Base-by-base conservation (phyloP, 2,888 invertebrate species). In the Tridacna gigas region DNA sequence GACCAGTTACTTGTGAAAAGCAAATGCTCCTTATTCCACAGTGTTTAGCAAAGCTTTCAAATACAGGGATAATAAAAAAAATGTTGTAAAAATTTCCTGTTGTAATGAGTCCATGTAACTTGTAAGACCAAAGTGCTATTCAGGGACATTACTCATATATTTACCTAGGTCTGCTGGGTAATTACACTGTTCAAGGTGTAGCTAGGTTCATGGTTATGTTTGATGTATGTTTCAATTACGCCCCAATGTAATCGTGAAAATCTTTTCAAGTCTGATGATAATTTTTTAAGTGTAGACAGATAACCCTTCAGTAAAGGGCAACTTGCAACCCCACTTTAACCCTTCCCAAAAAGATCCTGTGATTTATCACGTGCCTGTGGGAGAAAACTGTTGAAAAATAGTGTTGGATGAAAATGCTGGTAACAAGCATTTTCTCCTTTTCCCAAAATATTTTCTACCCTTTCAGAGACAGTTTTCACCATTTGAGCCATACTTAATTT, bases 141-240 rank as follows among this genome's bases (percentile, higher is more conserved):
- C 56, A 56, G 56, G 2, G 56, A 56, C 56, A 56, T 20, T 56
- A 20, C 37, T 56, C 20, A 67, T 67, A 67, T 67, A 67, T 67
- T 25, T 67, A 80, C 22, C 60, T 51, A 47, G 45, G 67, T 60
- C 75, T 37, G 37, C 11, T 67, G 73, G 28, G 78, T 77, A 76
- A 80, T 76, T 76, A 45, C 76, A 28, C 65, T 66, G 48, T 76
- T 74, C 12, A 63, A 79, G 66, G 81, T 79, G 81, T 79, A 84
- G 25, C 79, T 63, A 73, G 22, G 48, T 77, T 76, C 74, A 80
- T 56, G 63, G 60, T 71, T 65, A 65, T 74, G 25, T 83, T 83
- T 83, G 83, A 83, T 79, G 76, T 83, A 48, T 66, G 77, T 77
- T 74, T 76, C 76, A 83, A 79, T 79, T 83, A 83, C 79, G 79